Evolutionary conservation across 2,888 invertebrate genomes (phyloP).

Genomic region (Leptinotarsa juncta): DNA sequence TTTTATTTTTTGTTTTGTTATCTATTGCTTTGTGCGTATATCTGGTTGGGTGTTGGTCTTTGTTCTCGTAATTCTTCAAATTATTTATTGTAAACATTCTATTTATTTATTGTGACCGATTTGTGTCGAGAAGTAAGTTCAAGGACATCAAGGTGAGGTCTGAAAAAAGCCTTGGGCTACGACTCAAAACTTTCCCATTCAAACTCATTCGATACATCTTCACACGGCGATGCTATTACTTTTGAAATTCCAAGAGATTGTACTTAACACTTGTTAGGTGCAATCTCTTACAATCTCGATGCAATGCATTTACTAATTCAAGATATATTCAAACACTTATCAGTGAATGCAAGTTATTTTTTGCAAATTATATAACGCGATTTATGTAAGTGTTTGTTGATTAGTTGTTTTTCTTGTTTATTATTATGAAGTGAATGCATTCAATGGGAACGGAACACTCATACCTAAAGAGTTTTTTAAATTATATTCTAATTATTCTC

Average conservation of each 20-base stretch:
- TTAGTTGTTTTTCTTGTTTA: too few relatives aligned
- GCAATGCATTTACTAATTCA: not conserved
- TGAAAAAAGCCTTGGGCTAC: conserved; percentile 16
- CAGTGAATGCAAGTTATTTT: too few relatives aligned
- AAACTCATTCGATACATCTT: not conserved
- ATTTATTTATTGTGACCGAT: not conserved
- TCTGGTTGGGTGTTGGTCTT: not conserved
- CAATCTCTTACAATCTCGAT: not conserved
- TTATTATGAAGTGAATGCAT: too few relatives aligned
- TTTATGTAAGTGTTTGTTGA: too few relatives aligned
- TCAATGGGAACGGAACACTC: too few relatives aligned
- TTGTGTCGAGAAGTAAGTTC: conserved; percentile 23
- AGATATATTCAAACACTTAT: too few relatives aligned
- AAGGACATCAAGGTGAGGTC: conserved; percentile 19
- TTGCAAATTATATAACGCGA: too few relatives aligned
- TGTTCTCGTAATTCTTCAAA: not conserved
- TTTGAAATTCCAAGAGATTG: not conserved
- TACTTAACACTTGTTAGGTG: not conserved
- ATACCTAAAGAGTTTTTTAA: too few relatives aligned
- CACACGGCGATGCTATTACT: not conserved
- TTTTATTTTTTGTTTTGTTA: too few relatives aligned
- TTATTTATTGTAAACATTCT: not conserved
- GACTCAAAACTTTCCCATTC: conserved; percentile 10
- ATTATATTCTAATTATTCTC: too few relatives aligned
- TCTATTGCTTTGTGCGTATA: not conserved